Conservation (phyloP, 2,888 invertebrate species). For the Leptopilina myrica region DNA sequence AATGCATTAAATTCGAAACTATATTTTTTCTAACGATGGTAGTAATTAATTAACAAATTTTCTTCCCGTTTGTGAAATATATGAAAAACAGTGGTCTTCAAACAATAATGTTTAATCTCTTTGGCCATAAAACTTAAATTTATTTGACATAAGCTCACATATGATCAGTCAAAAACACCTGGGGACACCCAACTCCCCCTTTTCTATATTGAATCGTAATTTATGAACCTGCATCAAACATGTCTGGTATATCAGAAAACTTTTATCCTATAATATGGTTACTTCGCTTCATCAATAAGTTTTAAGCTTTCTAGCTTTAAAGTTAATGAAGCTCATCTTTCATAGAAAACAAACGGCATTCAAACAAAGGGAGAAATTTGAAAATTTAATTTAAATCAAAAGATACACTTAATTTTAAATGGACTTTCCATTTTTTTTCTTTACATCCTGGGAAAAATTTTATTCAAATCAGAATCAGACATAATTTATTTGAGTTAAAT, state of each 20-base stretch:
- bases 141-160: constrained; percentile 3
- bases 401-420: too few species aligned
- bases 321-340: background rate
- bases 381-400: too few species aligned
- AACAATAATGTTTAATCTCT: background rate
- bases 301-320: background rate
- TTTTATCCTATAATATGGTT: background rate
- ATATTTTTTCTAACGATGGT: too few species aligned
- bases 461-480: too few species aligned
- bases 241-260: constrained; percentile 1
- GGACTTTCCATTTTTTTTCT: too few species aligned
- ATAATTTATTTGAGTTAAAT: too few species aligned
- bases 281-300: background rate
- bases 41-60: too few species aligned
- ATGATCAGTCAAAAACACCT: constrained; percentile 10
- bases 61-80: too few species aligned
- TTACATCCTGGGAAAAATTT: too few species aligned
- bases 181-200: background rate
- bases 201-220: constrained; percentile 8
- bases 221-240: constrained; percentile 12
- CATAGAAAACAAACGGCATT: too few species aligned
- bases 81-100: background rate
- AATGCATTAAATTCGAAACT: too few species aligned
- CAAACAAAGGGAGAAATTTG: too few species aligned
- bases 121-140: background rate